A percentile compares a stretch with the other conserved stretches of the same genome.
These are phyloP conservation scores for Drosophila miranda DNA, from an alignment of 1,140 invertebrate species.

Conservation along the genomic window DNA sequence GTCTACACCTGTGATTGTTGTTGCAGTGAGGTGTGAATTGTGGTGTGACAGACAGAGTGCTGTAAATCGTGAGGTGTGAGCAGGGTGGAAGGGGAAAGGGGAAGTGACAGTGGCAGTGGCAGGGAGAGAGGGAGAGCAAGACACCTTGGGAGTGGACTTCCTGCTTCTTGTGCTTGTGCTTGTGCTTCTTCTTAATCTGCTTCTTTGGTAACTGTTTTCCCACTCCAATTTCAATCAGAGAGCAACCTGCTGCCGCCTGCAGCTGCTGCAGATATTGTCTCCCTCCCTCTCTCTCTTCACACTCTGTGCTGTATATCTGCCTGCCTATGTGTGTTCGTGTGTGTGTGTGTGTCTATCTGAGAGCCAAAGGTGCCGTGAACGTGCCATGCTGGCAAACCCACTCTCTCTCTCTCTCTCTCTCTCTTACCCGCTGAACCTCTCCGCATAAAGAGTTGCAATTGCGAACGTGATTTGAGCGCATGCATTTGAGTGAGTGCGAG, in stretches of 20 bases:
- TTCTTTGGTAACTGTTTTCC: constrained; percentile 3
- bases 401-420: not conserved
- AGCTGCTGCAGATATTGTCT: constrained; percentile 34
- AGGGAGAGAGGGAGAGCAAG: no score
- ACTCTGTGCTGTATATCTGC: constrained; percentile 14
- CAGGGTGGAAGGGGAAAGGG: no score
- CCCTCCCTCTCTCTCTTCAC: constrained; percentile 6
- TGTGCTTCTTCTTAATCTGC: constrained; percentile 11
- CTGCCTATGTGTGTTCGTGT: constrained; percentile 16
- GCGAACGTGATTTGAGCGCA: constrained; percentile 70
- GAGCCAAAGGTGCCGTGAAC: constrained; percentile 27
- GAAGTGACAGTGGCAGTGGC: no score
- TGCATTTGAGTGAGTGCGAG: constrained; percentile 25
- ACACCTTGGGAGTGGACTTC: no score
- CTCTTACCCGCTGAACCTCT: constrained; percentile 14
- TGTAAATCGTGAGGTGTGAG: no score
- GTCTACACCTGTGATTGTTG: no score
- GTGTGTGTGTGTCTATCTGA: constrained; percentile 10
- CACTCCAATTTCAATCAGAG: constrained; percentile 35
- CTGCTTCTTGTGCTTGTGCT: no score
- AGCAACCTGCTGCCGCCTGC: constrained; percentile 33
- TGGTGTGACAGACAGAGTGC: no score
- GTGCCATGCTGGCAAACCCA: constrained; percentile 33
- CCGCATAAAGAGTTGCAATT: constrained; percentile 71
- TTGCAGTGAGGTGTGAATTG: no score